A percentile compares a stretch with the other conserved stretches of the same genome.
Conservation (phyloP, 2,888 invertebrate species). For the Polymixis flavicincta region DNA sequence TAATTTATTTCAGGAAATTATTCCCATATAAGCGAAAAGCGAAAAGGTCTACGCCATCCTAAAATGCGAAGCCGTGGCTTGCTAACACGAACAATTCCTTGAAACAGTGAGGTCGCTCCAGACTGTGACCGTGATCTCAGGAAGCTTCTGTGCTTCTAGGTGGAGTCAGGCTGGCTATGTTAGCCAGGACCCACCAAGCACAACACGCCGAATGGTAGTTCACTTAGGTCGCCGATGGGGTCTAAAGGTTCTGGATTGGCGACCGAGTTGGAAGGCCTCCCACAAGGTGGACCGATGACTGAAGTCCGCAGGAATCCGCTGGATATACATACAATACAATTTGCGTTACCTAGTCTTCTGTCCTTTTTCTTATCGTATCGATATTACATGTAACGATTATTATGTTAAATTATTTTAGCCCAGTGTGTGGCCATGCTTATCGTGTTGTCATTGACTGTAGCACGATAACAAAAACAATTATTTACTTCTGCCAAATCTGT, state of each 20-base stretch:
- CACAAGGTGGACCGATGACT: too few species aligned
- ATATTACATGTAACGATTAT: neutral
- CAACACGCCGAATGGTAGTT: neutral
- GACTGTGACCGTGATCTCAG: neutral
- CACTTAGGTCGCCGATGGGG: neutral
- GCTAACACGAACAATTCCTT: neutral
- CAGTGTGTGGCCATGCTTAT: neutral
- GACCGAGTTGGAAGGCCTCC: too few species aligned
- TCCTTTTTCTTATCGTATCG: too few species aligned
- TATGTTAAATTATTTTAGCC: neutral
- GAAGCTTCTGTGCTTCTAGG: neutral
- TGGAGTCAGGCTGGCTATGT: neutral
- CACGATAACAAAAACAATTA: constrained; percentile 22
- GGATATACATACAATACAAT: too few species aligned
- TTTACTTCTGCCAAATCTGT: constrained; percentile 26
- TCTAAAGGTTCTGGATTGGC: too few species aligned
- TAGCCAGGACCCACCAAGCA: neutral
- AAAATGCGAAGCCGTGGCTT: too few species aligned
- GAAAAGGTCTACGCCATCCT: too few species aligned
- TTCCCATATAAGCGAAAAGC: too few species aligned
- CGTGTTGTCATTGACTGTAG: neutral
- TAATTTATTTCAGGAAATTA: too few species aligned
- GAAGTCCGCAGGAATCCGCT: too few species aligned
- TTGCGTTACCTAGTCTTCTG: too few species aligned
- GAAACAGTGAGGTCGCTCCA: neutral